Evolutionary conservation across 2,797 vertebrate species (phyloP).

Genomic region (Danio tinwini): DNA sequence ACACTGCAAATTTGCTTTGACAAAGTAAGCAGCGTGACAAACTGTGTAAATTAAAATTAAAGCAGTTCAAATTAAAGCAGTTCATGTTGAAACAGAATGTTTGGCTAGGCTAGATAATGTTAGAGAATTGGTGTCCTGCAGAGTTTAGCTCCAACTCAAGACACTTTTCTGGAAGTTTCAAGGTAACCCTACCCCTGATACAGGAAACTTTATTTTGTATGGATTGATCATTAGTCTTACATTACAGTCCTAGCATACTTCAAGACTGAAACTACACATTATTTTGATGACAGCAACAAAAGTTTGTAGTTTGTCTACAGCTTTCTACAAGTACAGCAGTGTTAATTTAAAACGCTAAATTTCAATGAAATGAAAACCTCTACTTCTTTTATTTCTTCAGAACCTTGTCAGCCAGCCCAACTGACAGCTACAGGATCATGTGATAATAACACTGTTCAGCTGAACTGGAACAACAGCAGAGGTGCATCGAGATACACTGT

Average conservation of each 20-base stretch:
- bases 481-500: constrained; percentile 71
- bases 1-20: too few species aligned
- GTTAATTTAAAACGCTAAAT: neutral
- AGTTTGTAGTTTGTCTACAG: too few species aligned
- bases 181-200: neutral
- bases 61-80: too few species aligned
- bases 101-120: too few species aligned
- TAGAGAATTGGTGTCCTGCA: neutral
- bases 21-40: too few species aligned
- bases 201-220: neutral
- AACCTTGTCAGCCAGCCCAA: constrained; percentile 73
- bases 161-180: neutral
- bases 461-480: constrained; percentile 69
- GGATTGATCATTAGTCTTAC: neutral
- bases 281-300: neutral
- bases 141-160: neutral
- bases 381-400: constrained; percentile 60
- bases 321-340: neutral
- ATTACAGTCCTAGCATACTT: neutral
- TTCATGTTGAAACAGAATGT: too few species aligned
- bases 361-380: neutral
- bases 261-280: neutral
- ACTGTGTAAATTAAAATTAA: too few species aligned
- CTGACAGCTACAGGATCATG: constrained; percentile 67
- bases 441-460: constrained; percentile 64